These are phyloP conservation scores for Hippocampus barbouri DNA, from an alignment of 2,113 vertebrate species.

Conservation along the genomic window DNA sequence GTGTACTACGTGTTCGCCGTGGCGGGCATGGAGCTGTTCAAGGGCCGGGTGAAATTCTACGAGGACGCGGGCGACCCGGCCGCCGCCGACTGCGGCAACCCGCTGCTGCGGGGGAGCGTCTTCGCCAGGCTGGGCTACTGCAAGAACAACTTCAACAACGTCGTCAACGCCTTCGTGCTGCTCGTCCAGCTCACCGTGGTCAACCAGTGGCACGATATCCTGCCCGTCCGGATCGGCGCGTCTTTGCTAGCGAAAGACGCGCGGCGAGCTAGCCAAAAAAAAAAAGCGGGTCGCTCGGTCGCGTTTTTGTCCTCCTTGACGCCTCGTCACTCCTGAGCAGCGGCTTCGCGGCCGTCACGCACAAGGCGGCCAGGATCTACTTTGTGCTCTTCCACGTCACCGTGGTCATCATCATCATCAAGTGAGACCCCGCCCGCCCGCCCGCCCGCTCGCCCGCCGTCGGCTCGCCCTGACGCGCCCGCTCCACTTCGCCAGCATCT, in stretches of 20 bases:
- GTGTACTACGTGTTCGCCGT: conserved; percentile 90
- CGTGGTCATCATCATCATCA: conserved; percentile 90
- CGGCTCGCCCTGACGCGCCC: neutral
- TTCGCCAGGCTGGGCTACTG: conserved; percentile 85
- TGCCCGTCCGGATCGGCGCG: conserved; percentile 23
- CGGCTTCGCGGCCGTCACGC: conserved; percentile 81
- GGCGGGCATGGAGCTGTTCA: conserved; percentile 90
- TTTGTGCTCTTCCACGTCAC: conserved; percentile 88
- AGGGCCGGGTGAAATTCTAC: conserved; percentile 79
- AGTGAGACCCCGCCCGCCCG: conserved; percentile 72
- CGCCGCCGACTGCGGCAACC: conserved; percentile 77
- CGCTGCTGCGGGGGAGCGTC: conserved; percentile 68
- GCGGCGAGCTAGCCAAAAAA: too few species aligned
- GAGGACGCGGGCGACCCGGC: conserved; percentile 40
- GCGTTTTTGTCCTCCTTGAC: conserved; percentile 67
- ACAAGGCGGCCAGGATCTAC: conserved; percentile 77
- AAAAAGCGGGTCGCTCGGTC: too few species aligned
- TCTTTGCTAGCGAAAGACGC: neutral
- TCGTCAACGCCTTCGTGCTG: conserved; percentile 79
- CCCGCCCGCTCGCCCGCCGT: neutral
- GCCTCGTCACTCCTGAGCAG: conserved; percentile 75
- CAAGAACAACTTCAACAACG: conserved; percentile 91
- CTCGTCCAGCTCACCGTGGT: conserved; percentile 90
- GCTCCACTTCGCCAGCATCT: conserved; percentile 75
- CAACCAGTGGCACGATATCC: conserved; percentile 98